A percentile compares a stretch with the other conserved stretches of the same genome.
Evolutionary conservation across 2,797 vertebrate genomes (phyloP).

Genomic region (Chrysocyon brachyurus): DNA sequence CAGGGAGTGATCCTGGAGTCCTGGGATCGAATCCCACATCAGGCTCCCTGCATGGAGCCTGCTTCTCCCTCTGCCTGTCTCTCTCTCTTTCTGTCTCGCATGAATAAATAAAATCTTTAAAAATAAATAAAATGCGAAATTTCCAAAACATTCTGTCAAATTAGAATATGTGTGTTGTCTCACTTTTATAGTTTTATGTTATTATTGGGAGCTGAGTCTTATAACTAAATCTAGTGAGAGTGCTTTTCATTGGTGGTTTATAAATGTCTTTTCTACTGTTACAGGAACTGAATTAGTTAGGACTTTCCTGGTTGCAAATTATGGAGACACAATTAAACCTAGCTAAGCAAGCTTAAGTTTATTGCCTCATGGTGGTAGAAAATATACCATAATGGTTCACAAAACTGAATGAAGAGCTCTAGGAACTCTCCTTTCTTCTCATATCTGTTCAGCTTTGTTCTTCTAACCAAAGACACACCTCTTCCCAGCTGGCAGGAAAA

Average conservation of each 20-base stretch:
- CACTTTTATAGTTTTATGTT: background rate
- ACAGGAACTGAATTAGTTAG: background rate
- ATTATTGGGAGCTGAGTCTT: background rate
- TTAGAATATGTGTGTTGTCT: background rate
- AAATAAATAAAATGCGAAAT: slow-evolving; percentile 5
- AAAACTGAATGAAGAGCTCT: background rate
- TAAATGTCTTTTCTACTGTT: slow-evolving; percentile 1
- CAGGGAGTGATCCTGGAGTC: too few species aligned
- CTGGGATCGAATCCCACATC: too few species aligned
- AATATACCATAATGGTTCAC: background rate
- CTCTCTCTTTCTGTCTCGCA: too few species aligned
- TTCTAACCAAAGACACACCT: slow-evolving; percentile 3
- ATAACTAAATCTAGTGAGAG: background rate
- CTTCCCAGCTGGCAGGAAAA: slow-evolving; percentile 52
- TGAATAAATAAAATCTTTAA: too few species aligned
- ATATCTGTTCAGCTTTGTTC: background rate
- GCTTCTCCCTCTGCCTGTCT: too few species aligned
- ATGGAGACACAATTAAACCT: slow-evolving; percentile 43
- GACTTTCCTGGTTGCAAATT: background rate
- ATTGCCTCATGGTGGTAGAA: background rate
- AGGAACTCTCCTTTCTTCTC: background rate
- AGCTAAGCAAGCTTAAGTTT: slow-evolving; percentile 25
- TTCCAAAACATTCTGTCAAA: background rate
- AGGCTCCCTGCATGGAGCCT: too few species aligned
- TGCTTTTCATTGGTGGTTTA: background rate